Base-by-base conservation (phyloP, 92 coral and sea anemone species). In the Zoanthus sansibaricus region DNA sequence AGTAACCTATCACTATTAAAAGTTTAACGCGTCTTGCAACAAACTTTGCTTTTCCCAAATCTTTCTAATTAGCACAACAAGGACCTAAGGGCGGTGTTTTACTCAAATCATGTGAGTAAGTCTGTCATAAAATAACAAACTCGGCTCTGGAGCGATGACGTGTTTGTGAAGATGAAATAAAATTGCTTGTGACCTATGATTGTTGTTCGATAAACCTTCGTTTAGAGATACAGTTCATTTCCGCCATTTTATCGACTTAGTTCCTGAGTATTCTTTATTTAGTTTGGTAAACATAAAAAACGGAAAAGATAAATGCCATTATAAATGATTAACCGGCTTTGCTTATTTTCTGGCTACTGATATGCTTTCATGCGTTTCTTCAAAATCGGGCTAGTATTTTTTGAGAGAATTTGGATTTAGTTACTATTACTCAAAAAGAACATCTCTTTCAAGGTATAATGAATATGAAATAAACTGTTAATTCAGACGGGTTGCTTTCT, bases 161-260 rank as follows among this genome's bases (percentile, higher is more conserved):
- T 51, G 18, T 55, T 17, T 7, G 14, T 58, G 49, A 47, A n/a
- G 16, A 56, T 75, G 56, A 78, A 59, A 78, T 42, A 58, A 69
- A 49, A 61, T n/a, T 59, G 51, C 83, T 61, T 78, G 64, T 78
- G 83, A 78, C 83, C 83, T 58, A n/a, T 78, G 83, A 78, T 78
- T 30, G 31, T 72, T 1, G 47, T 9, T 78, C 83, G 83, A 78
- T 78, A 78, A 78, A 61, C 72, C 83, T 59, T 78, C 83, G 83
- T 25, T 72, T 78, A 78, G 83, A 78, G 72, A 61, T 44, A 78
- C 33, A 17, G 48, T 14, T 30, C 32, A 78, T 78, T 78, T 78
- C 83, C 83, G 83, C 49, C 25, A 32, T 42, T 9, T 45, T 45
- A 61, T 13, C 47, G 59, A 59, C 71, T 55, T 31, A 62, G 14